These are phyloP conservation scores for Sicus ferrugineus DNA, from an alignment of 2,888 invertebrate species.

Conservation along the genomic window DNA sequence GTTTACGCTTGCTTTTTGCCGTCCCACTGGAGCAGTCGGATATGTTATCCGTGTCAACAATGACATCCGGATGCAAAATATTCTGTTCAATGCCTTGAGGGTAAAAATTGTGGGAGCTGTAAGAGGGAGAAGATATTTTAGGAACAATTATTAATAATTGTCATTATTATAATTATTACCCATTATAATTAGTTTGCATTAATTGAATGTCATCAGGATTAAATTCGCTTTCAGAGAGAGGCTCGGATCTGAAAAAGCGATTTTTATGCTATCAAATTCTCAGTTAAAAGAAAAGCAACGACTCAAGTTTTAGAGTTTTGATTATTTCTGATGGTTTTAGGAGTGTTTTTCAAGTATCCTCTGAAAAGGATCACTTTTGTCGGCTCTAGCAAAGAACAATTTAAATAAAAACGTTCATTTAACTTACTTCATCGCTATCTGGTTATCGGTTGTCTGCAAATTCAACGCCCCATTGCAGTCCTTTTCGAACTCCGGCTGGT, in stretches of 20 bases:
- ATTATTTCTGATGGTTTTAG: too few relatives aligned
- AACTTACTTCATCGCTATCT: slow-evolving; percentile 59
- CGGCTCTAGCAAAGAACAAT: neutral
- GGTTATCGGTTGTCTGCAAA: slow-evolving; percentile 55
- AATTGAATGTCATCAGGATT: slow-evolving; percentile 63
- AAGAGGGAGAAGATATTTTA: neutral
- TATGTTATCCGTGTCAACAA: slow-evolving; percentile 63
- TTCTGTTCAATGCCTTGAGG: slow-evolving; percentile 59
- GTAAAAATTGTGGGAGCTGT: slow-evolving; percentile 60
- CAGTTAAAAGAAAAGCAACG: too few relatives aligned
- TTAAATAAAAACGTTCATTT: too few relatives aligned
- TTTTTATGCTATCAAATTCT: too few relatives aligned
- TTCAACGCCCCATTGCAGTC: slow-evolving; percentile 57
- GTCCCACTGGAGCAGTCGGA: slow-evolving; percentile 58
- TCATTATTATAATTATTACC: slow-evolving; percentile 44
- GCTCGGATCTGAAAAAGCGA: slow-evolving; percentile 57
- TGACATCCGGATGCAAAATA: slow-evolving; percentile 63
- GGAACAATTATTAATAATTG: neutral
- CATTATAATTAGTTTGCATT: slow-evolving; percentile 63
- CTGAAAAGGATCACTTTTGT: neutral
- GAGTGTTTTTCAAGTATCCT: too few relatives aligned
- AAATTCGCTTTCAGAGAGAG: slow-evolving; percentile 61
- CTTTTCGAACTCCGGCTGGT: slow-evolving; percentile 50
- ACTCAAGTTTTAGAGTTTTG: too few relatives aligned
- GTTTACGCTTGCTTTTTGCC: slow-evolving; percentile 58